Base-by-base conservation (phyloP, 1,140 invertebrate genomes). In the Tenebrio molitor region DNA sequence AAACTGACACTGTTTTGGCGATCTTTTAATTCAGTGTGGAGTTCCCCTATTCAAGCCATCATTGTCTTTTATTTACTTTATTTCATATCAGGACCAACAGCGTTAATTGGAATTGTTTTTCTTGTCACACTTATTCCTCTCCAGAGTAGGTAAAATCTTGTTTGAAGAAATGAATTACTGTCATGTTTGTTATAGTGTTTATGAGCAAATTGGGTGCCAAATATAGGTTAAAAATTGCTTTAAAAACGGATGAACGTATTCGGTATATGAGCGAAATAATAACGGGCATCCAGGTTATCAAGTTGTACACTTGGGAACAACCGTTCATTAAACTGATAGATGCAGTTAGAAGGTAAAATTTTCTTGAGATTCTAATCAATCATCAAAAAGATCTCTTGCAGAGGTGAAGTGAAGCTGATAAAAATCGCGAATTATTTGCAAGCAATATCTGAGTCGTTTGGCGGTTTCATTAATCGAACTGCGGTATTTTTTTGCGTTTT, bases 241-340 rank as follows among this genome's bases (percentile, higher is more conserved):
- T 86, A 6, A 86, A 88, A 68, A 95, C 94, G 0, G 95, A 97
- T 80, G 89, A 94, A 78, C 85, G 95, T 69, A 90, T 96, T 0
- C 86, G 90, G 63, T 82, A 95, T 63, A 96, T 96, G 93, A 95
- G 93, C 79, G 95, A 97, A 84, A 93, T 97, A 12, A 90, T 97
- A 12, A 87, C 89, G 44, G 94, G 93, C 0, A 94, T 97, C 76
- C 90, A 94, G 81, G 91, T 95, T 0, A 95, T 97, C 12, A 97
- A 96, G 86, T 95, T 96, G 93, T 95, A 94, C 75, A 90, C 91
- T 1, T 95, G 93, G 93, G 93, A 95, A 80, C 88, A 89, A 75
- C 90, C 92, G 0, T 95, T 94, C 78, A 86, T 88, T 34, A 86
- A 86, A 65, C 85, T 93, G 42, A 85, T 91, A 1, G 84, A 87